Base-by-base conservation (phyloP, 2,888 invertebrate genomes). In the Allophyes oxyacanthae region DNA sequence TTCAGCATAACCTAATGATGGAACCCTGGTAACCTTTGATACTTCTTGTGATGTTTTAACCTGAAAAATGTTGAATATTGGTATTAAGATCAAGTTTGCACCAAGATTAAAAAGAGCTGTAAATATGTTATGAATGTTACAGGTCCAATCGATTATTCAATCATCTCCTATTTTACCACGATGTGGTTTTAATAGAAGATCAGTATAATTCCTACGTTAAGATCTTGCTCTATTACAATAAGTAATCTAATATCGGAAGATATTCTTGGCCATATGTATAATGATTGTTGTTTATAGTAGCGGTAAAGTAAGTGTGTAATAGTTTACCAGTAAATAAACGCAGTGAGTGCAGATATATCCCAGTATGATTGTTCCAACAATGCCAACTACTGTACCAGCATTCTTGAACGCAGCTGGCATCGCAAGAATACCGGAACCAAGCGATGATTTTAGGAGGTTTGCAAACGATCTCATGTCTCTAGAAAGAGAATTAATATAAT, bases 271-370 rank as follows among this genome's bases (percentile, higher is more conserved):
- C 44, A 20, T 45, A 14, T 7, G 14, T 37, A 9, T 36, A 14
- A 13, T 36, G 14, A 8, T 9, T 13, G 14, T 14, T 13, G 2
- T 25, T 20, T 14, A 1, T 45, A 13, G 20, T 4, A 14, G 4
- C 36, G 41, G 6, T 38, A 37, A 46, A 54, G 34, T 25, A 9
- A 36, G 6, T 56, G 4, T 20, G 6, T 15, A 15, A 63, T 41
- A 42, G 7, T 14, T 96, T 92, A 99, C 98, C 95, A 99, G 92
- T 81, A 98, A 95, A 87, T 98, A 98, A 79, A 99, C 99, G 88
- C 99, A 99, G 90, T 99, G 98, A 20, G 98, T 97, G 88, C 98
- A 98, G 53, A 99, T 94, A 62, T 97, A 92, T 61, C 99, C 99
- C 64, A 99, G 96, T 34, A 98, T 84, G 15, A 98, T 93, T 1